A percentile compares a stretch with the other conserved stretches of the same genome.
Evolutionary conservation across 2,888 invertebrate genomes (phyloP).

Genomic region (Amorpha juglandis): DNA sequence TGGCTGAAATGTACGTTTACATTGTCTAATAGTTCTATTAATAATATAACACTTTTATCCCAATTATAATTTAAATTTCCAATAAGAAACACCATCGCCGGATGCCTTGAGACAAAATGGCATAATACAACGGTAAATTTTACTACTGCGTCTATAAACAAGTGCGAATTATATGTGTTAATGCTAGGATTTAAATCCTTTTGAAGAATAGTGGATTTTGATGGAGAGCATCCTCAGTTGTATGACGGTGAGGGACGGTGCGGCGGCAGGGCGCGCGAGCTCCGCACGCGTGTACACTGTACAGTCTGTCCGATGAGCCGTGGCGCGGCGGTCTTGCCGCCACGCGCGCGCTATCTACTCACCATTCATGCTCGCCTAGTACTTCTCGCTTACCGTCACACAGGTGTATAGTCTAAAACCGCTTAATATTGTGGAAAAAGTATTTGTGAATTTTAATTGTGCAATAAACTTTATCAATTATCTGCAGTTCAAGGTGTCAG

Average conservation of each 20-base stretch:
- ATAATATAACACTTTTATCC: background rate
- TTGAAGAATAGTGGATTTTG: conserved; percentile 19
- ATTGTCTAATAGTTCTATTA: no score
- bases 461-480: conserved; percentile 11
- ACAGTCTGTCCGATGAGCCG: conserved; percentile 82
- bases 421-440: background rate
- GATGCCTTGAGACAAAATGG: background rate
- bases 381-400: conserved; percentile 42
- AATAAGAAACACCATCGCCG: background rate
- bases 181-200: background rate
- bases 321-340: conserved; percentile 81
- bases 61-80: background rate
- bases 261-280: conserved; percentile 38
- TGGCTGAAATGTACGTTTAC: no score
- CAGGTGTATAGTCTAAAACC: conserved; percentile 28
- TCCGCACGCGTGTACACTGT: conserved; percentile 57
- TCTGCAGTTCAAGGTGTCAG: conserved; percentile 46
- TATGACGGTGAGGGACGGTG: conserved; percentile 51
- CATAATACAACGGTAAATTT: background rate
- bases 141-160: background rate
- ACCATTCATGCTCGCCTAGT: conserved; percentile 56
- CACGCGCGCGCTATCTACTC: conserved; percentile 58
- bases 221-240: conserved; percentile 24
- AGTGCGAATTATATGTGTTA: background rate
- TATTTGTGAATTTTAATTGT: conserved; percentile 7